phyloP scores from a whole-genome alignment of 2,797 vertebrate species.

The Salmo trutta region DNA sequence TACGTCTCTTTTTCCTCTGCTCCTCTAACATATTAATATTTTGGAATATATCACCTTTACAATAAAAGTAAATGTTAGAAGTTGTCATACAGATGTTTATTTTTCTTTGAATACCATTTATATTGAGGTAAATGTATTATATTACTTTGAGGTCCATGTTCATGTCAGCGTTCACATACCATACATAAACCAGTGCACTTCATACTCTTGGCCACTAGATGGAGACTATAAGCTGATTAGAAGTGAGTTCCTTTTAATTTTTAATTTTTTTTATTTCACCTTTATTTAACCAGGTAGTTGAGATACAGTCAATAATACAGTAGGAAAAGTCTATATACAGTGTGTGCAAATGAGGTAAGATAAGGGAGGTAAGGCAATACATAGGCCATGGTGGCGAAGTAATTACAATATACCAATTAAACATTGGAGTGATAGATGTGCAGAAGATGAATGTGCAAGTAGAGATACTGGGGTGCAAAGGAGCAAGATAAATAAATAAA shows the following conservation, averaged over 20 bases:
- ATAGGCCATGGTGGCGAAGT: too few species aligned
- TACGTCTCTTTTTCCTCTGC: constrained; percentile 57
- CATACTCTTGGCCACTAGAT: constrained; percentile 59
- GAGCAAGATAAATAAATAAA: too few species aligned
- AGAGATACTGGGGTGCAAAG: too few species aligned
- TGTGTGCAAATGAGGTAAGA: too few species aligned
- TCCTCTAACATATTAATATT: constrained; percentile 87
- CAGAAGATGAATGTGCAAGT: too few species aligned
- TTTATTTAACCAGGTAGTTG: too few species aligned
- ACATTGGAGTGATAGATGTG: too few species aligned
- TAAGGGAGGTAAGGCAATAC: too few species aligned
- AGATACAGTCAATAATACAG: too few species aligned
- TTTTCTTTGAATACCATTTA: constrained; percentile 35
- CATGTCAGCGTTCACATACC: neutral
- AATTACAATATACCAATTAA: too few species aligned
- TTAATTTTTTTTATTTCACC: too few species aligned
- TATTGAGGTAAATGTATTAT: neutral
- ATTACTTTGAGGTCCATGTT: neutral
- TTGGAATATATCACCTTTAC: constrained; percentile 96
- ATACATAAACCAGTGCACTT: constrained; percentile 1
- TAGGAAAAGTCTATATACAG: too few species aligned
- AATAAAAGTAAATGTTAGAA: constrained; percentile 84
- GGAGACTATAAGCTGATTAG: constrained; percentile 36
- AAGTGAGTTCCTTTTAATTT: neutral
- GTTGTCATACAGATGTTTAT: constrained; percentile 54